These are phyloP conservation scores for Lycaon pictus DNA, from an alignment of 2,113 vertebrate species.

Conservation along the genomic window DNA sequence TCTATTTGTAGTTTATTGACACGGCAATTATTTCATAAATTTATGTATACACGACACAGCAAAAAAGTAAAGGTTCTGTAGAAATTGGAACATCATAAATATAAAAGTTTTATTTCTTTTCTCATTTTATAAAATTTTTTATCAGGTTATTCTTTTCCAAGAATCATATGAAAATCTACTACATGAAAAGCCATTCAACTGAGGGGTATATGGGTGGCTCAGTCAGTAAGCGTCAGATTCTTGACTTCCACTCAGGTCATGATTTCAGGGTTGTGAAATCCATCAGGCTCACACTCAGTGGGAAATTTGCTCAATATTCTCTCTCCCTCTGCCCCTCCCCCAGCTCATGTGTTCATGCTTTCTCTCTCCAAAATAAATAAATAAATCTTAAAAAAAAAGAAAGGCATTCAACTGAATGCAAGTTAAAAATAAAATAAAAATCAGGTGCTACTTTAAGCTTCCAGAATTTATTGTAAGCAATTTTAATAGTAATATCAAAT, in stretches of 20 bases:
- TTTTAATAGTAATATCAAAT: not conserved
- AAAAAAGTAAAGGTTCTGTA: not conserved
- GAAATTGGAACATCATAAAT: not conserved
- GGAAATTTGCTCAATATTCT: not conserved
- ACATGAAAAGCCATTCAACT: not conserved
- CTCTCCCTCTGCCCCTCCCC: not conserved
- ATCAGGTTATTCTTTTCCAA: not conserved
- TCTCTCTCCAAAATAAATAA: not conserved
- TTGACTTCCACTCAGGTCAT: not conserved
- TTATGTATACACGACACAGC: not conserved
- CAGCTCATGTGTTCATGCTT: not conserved
- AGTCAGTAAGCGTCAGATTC: not conserved
- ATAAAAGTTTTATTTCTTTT: not conserved
- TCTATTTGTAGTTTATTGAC: not conserved
- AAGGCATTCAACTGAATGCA: not conserved
- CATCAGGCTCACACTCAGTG: not conserved
- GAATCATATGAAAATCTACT: not conserved
- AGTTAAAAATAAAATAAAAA: slow-evolving; percentile 29
- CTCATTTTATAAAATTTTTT: not conserved
- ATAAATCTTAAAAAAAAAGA: not conserved
- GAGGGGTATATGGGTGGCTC: not conserved
- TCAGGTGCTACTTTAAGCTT: not conserved
- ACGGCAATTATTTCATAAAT: not conserved
- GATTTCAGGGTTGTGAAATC: not conserved
- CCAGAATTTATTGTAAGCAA: not conserved